These are phyloP conservation scores for Onychomys torridus DNA, from an alignment of 2,797 vertebrate genomes.

Conservation along the genomic window DNA sequence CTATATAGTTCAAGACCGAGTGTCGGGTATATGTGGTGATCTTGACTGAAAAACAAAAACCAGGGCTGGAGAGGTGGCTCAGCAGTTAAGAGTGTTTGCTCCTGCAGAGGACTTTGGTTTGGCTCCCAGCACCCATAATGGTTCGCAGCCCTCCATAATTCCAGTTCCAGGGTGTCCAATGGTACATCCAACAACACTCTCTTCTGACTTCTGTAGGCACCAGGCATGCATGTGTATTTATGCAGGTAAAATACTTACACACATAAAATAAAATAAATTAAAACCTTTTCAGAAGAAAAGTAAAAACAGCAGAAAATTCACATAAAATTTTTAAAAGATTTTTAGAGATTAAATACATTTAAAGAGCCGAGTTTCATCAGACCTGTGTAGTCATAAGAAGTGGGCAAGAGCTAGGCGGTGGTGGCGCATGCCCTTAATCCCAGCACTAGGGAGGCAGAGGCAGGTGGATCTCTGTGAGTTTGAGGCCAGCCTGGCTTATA, in stretches of 20 bases:
- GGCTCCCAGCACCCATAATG: background rate
- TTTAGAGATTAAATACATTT: background rate
- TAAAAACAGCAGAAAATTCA: background rate
- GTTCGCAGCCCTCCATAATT: background rate
- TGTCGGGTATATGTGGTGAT: background rate
- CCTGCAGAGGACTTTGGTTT: background rate
- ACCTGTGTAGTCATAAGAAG: background rate
- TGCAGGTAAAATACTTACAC: background rate
- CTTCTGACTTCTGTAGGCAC: background rate
- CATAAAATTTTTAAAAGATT: background rate
- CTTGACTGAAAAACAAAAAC: background rate
- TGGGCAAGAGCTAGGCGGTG: too few species aligned
- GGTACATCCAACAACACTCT: background rate
- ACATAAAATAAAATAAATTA: background rate
- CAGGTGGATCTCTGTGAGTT: background rate
- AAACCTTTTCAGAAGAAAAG: background rate
- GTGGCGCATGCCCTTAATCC: too few species aligned
- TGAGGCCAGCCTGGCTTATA: background rate
- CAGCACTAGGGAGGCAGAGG: too few species aligned
- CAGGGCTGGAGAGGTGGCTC: background rate
- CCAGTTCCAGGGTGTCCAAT: background rate
- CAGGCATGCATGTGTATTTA: background rate
- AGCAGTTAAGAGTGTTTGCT: background rate
- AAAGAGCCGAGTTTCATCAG: background rate
- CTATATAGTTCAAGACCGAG: background rate